Evolutionary conservation across 2,797 vertebrate genomes (phyloP).

Genomic region (Luscinia luscinia): DNA sequence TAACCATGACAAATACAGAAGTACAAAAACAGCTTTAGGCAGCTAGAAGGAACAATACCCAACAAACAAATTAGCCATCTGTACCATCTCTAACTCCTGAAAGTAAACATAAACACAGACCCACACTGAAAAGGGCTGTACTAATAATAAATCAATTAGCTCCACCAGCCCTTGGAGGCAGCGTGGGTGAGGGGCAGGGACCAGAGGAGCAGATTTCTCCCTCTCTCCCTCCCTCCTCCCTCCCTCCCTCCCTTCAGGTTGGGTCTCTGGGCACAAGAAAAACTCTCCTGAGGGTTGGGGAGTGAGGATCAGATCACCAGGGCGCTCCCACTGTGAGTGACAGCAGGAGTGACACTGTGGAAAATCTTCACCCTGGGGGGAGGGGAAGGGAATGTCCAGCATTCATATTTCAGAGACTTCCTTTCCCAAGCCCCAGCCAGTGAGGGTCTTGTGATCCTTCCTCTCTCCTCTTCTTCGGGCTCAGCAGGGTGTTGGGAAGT

Average conservation of each 20-base stretch:
- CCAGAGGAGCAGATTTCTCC: background rate
- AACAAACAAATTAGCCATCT: slow-evolving; percentile 67
- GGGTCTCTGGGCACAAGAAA: background rate
- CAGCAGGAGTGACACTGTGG: slow-evolving; percentile 39
- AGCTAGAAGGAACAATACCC: slow-evolving; percentile 54
- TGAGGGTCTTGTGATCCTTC: slow-evolving; percentile 65
- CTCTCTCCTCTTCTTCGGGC: slow-evolving; percentile 18
- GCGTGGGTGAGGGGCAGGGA: background rate
- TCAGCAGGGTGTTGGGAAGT: slow-evolving; percentile 20
- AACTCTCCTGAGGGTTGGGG: background rate
- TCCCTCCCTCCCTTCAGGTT: background rate
- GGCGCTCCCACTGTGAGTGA: background rate
- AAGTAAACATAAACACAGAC: slow-evolving; percentile 60
- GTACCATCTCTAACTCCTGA: slow-evolving; percentile 58
- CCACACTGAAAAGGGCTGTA: background rate
- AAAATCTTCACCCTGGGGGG: slow-evolving; percentile 28
- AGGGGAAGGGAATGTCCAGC: slow-evolving; percentile 8
- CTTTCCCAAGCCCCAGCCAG: slow-evolving; percentile 67
- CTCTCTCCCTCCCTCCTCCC: background rate
- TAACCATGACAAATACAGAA: slow-evolving; percentile 65
- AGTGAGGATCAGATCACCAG: background rate
- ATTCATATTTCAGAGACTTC: slow-evolving; percentile 57
- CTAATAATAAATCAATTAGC: slow-evolving; percentile 19
- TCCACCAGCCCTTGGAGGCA: background rate
- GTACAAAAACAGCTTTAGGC: slow-evolving; percentile 68